These are phyloP conservation scores for Netelia fuscicornis DNA, from an alignment of 2,888 invertebrate species.

Conservation along the genomic window DNA sequence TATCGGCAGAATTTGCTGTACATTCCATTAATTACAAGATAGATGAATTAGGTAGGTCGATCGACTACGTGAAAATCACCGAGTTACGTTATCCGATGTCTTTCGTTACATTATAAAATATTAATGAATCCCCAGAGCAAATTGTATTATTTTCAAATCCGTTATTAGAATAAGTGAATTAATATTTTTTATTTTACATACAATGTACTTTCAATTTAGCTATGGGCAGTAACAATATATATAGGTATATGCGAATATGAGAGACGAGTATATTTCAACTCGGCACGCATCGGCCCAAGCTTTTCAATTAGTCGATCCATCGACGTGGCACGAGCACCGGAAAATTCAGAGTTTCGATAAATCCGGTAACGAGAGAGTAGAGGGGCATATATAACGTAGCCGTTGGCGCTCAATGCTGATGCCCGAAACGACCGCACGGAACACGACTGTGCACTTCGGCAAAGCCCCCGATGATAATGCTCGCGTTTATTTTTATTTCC, in stretches of 20 bases:
- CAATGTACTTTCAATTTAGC: neutral
- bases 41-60: no score
- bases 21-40: no score
- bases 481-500: slow-evolving; percentile 60
- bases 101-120: neutral
- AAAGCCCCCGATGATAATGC: slow-evolving; percentile 66
- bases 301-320: slow-evolving; percentile 53
- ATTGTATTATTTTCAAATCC: slow-evolving; percentile 12
- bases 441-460: slow-evolving; percentile 70
- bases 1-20: no score
- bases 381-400: slow-evolving; percentile 52
- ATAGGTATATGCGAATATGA: neutral
- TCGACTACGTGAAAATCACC: no score
- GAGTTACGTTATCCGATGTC: neutral
- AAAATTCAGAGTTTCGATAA: slow-evolving; percentile 66
- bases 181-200: neutral
- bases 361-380: slow-evolving; percentile 46
- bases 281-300: slow-evolving; percentile 2
- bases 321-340: slow-evolving; percentile 22
- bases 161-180: neutral
- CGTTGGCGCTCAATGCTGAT: slow-evolving; percentile 47
- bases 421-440: slow-evolving; percentile 67
- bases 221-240: neutral
- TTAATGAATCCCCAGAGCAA: slow-evolving; percentile 17
- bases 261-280: slow-evolving; percentile 31